A percentile compares a stretch with the other conserved stretches of the same genome.
Evolutionary conservation across 2,113 vertebrate species (phyloP).

Genomic region (Trematomus loennbergii): DNA sequence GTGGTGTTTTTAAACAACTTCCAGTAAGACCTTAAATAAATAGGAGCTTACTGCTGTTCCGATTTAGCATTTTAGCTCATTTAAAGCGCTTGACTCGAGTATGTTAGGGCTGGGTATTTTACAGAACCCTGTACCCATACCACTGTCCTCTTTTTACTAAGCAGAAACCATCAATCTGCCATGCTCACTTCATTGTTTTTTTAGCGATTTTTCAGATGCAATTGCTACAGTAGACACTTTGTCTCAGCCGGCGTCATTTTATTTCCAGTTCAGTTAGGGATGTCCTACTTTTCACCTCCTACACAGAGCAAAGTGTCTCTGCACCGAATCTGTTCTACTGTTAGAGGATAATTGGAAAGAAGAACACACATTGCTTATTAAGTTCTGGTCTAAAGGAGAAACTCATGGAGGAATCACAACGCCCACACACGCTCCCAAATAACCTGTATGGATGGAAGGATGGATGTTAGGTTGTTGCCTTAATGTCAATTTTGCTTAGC

Average conservation of each 20-base stretch:
- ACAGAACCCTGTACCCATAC: not conserved
- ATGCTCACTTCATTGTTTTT: conserved; percentile 9
- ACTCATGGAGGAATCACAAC: too few relatives aligned
- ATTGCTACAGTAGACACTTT: not conserved
- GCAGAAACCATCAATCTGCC: conserved; percentile 20
- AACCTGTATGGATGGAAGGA: conserved; percentile 1
- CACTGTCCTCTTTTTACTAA: not conserved
- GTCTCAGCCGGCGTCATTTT: conserved; percentile 14
- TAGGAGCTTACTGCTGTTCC: conserved; percentile 14
- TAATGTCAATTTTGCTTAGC: too few relatives aligned
- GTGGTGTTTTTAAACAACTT: conserved; percentile 40
- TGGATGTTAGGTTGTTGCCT: too few relatives aligned
- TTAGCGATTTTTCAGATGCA: conserved; percentile 5
- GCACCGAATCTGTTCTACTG: conserved; percentile 5
- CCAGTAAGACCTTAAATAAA: conserved; percentile 34
- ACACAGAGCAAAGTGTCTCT: conserved; percentile 28
- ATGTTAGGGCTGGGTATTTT: not conserved
- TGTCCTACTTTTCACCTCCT: conserved; percentile 40
- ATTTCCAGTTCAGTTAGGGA: conserved; percentile 6
- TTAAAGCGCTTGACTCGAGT: conserved; percentile 6
- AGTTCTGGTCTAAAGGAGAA: not conserved
- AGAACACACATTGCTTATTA: conserved; percentile 16
- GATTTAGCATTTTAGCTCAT: conserved; percentile 34
- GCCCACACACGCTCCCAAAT: too few relatives aligned
- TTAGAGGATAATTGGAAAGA: conserved; percentile 25